phyloP scores from a whole-genome alignment of 2,113 vertebrate genomes.

The Chionomys nivalis region DNA sequence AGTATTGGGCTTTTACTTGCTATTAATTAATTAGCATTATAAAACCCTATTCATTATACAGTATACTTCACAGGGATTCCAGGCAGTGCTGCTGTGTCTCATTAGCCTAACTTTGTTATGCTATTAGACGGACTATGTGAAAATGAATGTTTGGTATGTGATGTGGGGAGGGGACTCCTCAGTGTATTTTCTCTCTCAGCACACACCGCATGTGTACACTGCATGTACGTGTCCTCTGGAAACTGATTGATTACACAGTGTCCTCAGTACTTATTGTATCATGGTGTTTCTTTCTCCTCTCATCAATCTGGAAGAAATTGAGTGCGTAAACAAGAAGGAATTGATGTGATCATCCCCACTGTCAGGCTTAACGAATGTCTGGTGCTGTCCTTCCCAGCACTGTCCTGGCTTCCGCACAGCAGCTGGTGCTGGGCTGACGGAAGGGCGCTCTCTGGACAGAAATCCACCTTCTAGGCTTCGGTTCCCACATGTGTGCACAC shows the following conservation, averaged over 20 bases:
- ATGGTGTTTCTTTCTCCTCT: neutral
- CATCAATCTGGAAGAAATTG: conserved; percentile 52
- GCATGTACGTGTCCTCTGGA: neutral
- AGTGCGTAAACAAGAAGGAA: conserved; percentile 26
- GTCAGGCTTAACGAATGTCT: conserved; percentile 10
- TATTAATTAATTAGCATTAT: neutral
- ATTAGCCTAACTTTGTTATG: neutral
- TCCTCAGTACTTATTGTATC: conserved; percentile 14
- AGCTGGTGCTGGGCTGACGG: neutral
- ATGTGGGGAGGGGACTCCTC: neutral
- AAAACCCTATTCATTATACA: neutral
- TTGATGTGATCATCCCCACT: conserved; percentile 23
- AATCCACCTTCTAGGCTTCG: neutral
- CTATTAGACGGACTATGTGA: neutral
- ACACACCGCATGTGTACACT: neutral
- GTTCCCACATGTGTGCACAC: neutral
- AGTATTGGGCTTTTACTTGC: neutral
- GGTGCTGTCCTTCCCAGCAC: neutral
- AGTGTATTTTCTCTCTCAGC: neutral
- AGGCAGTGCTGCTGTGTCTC: neutral
- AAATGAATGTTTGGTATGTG: neutral
- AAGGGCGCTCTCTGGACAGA: neutral
- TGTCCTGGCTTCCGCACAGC: neutral
- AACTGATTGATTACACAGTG: neutral
- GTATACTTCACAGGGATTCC: neutral